phyloP scores from a whole-genome alignment of 1,140 invertebrate genomes.

The Platyscapa corneri region DNA sequence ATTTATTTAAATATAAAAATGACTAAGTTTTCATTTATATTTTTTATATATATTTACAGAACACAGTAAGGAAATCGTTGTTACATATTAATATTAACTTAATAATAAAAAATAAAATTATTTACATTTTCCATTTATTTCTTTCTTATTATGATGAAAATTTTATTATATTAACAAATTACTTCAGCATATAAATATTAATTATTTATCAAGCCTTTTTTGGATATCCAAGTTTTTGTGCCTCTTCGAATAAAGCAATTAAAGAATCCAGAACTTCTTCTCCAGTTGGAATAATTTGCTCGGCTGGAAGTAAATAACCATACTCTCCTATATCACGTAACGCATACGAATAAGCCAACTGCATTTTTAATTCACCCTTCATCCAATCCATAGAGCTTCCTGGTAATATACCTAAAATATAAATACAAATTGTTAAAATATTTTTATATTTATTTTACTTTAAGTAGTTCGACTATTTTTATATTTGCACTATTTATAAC shows the following conservation, averaged over 20 bases:
- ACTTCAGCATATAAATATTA: neutral
- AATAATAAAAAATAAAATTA: too few relatives aligned
- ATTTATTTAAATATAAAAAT: too few relatives aligned
- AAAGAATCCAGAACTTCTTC: conserved; percentile 16
- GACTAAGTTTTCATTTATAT: too few relatives aligned
- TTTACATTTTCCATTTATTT: too few relatives aligned
- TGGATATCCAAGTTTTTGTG: conserved; percentile 4
- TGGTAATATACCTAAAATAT: neutral
- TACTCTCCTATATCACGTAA: conserved; percentile 21
- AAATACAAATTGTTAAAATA: neutral
- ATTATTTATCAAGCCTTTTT: neutral
- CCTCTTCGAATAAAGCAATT: conserved; percentile 13
- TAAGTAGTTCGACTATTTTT: neutral
- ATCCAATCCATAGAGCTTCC: conserved; percentile 15
- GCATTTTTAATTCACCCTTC: neutral
- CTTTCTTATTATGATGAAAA: neutral
- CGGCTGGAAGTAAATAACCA: neutral
- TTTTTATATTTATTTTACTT: neutral
- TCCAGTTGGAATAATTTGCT: conserved; percentile 27
- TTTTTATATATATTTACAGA: too few relatives aligned
- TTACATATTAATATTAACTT: too few relatives aligned
- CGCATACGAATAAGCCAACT: neutral
- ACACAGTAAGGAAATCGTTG: too few relatives aligned
- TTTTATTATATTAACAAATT: neutral
- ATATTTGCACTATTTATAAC: too few relatives aligned